Conservation (phyloP, 2,113 vertebrate genomes). For the Chionomys nivalis region DNA sequence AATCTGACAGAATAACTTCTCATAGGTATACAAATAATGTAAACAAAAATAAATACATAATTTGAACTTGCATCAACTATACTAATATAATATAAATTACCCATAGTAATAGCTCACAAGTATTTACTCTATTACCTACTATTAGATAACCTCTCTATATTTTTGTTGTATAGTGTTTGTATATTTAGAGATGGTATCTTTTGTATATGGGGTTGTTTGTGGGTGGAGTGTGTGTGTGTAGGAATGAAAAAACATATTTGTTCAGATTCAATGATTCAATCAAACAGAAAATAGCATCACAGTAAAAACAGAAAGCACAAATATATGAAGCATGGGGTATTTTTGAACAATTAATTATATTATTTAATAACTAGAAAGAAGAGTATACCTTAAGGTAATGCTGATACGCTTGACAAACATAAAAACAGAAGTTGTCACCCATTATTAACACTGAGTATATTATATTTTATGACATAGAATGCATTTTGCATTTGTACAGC, state of each 20-base stretch:
- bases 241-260: neutral
- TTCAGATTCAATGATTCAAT: neutral
- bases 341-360: neutral
- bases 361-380: neutral
- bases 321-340: too few species aligned
- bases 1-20: too few species aligned
- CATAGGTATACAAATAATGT: too few species aligned
- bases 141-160: neutral
- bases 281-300: neutral
- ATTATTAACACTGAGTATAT: neutral
- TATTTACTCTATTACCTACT: too few species aligned
- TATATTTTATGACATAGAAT: too few species aligned
- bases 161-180: neutral
- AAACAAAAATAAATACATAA: too few species aligned
- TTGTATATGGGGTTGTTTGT: too few species aligned
- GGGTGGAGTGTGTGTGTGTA: too few species aligned
- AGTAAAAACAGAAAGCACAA: neutral
- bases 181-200: too few species aligned
- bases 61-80: too few species aligned
- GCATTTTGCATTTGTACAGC: neutral
- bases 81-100: too few species aligned
- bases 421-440: neutral
- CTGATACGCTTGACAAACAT: neutral
- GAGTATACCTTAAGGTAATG: neutral
- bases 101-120: too few species aligned